Evolutionary conservation across 2,797 vertebrate genomes (phyloP).

Genomic region (Aulostomus chinensis): DNA sequence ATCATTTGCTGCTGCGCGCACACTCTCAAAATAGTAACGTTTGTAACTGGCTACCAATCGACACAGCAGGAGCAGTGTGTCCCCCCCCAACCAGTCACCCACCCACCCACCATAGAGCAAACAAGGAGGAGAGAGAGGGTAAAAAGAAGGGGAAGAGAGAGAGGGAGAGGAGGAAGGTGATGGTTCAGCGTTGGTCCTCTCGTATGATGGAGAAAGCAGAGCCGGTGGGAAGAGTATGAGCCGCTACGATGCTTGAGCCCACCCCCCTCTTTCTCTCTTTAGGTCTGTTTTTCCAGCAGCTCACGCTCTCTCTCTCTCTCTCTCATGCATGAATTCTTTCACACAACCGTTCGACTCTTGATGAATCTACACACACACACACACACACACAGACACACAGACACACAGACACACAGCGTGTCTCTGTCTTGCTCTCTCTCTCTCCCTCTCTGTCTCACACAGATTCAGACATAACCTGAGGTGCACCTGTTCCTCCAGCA

Average conservation of each 20-base stretch:
- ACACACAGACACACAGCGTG: constrained; percentile 5
- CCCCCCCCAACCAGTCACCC: constrained; percentile 42
- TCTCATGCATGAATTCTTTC: constrained; percentile 57
- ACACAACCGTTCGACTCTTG: constrained; percentile 18
- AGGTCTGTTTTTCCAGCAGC: constrained; percentile 8
- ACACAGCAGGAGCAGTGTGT: constrained; percentile 50
- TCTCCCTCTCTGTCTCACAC: background rate
- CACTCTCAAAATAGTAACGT: constrained; percentile 74
- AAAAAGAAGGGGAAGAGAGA: constrained; percentile 4
- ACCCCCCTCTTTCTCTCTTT: constrained; percentile 33
- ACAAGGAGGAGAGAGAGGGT: constrained; percentile 27
- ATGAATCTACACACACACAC: constrained; percentile 1
- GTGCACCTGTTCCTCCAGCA: constrained; percentile 29
- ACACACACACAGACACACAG: background rate
- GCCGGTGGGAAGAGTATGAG: constrained; percentile 61
- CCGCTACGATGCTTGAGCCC: constrained; percentile 59
- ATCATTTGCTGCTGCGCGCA: constrained; percentile 28
- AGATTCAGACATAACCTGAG: constrained; percentile 10
- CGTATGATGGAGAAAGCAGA: constrained; percentile 39
- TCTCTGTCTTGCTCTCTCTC: background rate
- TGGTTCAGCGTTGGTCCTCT: constrained; percentile 36
- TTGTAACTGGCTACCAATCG: constrained; percentile 70
- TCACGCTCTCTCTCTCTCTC: constrained; percentile 12
- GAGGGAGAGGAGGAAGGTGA: constrained; percentile 27
- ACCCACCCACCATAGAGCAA: constrained; percentile 34